Evolutionary conservation across 2,113 vertebrate species (phyloP).

Genomic region (Suricata suricatta): DNA sequence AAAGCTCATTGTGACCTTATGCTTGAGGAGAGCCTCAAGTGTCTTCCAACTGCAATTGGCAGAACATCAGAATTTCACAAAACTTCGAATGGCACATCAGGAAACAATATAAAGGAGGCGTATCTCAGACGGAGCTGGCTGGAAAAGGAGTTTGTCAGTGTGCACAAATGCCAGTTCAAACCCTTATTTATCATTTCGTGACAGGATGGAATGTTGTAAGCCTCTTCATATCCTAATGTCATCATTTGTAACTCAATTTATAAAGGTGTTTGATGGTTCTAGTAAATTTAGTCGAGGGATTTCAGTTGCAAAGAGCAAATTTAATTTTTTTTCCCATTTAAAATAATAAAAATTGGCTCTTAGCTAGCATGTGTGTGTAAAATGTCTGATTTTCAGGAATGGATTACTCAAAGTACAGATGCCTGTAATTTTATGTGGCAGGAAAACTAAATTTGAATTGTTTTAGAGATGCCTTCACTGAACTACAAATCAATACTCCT

Average conservation of each 20-base stretch:
- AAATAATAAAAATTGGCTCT: constrained; percentile 20
- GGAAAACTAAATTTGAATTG: constrained; percentile 12
- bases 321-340: neutral
- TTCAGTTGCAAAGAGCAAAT: neutral
- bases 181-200: neutral
- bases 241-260: neutral
- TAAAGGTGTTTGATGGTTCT: neutral
- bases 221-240: neutral
- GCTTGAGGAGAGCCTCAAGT: neutral
- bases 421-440: neutral
- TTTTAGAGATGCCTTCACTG: constrained; percentile 29
- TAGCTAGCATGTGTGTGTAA: neutral
- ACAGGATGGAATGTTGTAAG: neutral
- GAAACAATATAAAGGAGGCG: neutral
- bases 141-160: neutral
- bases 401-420: neutral
- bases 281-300: neutral
- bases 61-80: neutral
- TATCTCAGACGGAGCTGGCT: neutral
- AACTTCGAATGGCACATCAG: neutral
- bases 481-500: constrained; percentile 22
- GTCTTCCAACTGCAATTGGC: neutral
- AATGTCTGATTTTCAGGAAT: neutral
- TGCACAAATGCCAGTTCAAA: neutral
- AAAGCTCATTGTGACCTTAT: constrained; percentile 16